phyloP scores from a whole-genome alignment of 23 tunicate species.

The Oikopleura dioica region DNA sequence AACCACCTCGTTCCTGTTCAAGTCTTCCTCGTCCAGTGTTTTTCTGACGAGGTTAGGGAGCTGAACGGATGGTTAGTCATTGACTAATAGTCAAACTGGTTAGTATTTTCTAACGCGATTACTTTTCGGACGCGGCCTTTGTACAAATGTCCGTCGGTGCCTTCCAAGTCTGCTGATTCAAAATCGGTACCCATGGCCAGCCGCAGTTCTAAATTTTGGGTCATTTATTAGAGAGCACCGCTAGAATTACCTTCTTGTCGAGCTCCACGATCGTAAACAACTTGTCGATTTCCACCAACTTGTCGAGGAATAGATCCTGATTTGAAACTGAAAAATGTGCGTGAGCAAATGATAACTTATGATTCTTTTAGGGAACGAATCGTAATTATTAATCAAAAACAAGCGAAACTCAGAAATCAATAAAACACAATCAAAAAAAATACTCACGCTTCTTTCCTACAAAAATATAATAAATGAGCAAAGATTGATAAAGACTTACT shows the following conservation, averaged over 20 bases:
- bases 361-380: too few species aligned
- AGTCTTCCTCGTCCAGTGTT: too few species aligned
- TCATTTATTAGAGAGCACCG: neutral
- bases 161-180: slow-evolving; percentile 7
- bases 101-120: too few species aligned
- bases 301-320: neutral
- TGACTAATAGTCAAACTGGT: too few species aligned
- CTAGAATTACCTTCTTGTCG: neutral
- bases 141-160: neutral
- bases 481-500: too few species aligned
- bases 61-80: too few species aligned
- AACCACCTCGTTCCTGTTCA: too few species aligned
- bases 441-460: too few species aligned
- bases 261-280: neutral
- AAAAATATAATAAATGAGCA: too few species aligned
- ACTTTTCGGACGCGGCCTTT: neutral
- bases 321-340: neutral
- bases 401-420: neutral
- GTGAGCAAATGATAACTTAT: too few species aligned
- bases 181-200: neutral
- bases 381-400: too few species aligned
- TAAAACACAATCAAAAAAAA: neutral
- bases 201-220: neutral
- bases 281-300: neutral
- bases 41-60: too few species aligned